Evolutionary conservation across 2,797 vertebrate genomes (phyloP), one percentile per base, ranked within the genome.

Genomic region (Chrosomus eos): DNA sequence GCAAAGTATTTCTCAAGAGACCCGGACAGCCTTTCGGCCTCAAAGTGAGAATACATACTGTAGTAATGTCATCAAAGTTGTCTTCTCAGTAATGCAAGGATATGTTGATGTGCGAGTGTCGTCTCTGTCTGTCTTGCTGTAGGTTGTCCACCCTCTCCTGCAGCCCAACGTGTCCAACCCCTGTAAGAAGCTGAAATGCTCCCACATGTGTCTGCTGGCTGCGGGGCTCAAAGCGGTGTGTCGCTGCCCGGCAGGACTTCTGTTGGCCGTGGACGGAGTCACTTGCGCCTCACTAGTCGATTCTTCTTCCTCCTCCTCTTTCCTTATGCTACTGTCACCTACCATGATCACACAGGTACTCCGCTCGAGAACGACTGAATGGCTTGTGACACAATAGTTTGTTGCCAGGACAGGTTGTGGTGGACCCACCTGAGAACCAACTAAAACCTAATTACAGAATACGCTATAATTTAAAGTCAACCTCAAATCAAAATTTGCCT

Each of bases 1-100:
- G 95, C 58, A 94, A 92, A 0, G 92, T 96, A 62, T 90, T 99
- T 31, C 90, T 98, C 18, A 99, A 98, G 89, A 93, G 95, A 87
- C 96, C 93, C 0, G 95, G 95, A 8, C 96, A 97, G 85, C 97
- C 97, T 0, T 97, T 96, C 1, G 96, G 95, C 71, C 92, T 99
- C 1, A 97, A 96, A 93, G 98, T 97, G 89, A 89, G 90, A 58
- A 9, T 85, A 1, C 31, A 13, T 26, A 3, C 33, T 71, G 71
- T 28, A 70, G 55, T 33, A 21, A 3, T 40, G 26, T 10, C 21
- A 33, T 36, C 14, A 4, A 7, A 11, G 43, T 31, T 4, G 3
- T 23, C 23, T 58, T 36, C 3, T 48, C 31, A 31, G 31, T 31
- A 31, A 31, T 31, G 31, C 31, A 31, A 31, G 31, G 31, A 55